Percentiles rank a stretch among this genome's conserved stretches.
phyloP scores from a whole-genome alignment of 2,888 invertebrate genomes.

The Oscheius sp. region DNA sequence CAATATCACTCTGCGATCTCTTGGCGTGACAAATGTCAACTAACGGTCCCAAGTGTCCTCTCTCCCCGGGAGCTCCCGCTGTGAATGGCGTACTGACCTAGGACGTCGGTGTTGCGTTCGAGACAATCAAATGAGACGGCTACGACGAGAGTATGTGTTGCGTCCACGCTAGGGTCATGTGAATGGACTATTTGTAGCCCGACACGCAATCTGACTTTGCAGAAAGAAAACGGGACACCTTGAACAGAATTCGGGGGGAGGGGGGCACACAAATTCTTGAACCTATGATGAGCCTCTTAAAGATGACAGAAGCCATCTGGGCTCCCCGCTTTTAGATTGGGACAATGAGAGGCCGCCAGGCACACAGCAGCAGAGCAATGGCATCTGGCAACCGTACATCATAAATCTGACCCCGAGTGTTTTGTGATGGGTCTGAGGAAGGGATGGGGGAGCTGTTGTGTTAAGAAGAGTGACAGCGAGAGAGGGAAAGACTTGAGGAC shows the following conservation, averaged over 20 bases:
- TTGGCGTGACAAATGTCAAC: slow-evolving; percentile 23
- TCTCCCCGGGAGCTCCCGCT: neutral
- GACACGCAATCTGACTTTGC: no score
- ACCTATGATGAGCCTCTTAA: no score
- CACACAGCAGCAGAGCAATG: slow-evolving; percentile 2
- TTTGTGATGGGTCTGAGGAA: neutral
- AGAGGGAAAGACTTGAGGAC: neutral
- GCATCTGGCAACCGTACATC: slow-evolving; percentile 33
- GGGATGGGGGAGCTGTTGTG: no score
- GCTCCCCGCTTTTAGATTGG: slow-evolving; percentile 8
- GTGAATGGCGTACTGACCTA: slow-evolving; percentile 17
- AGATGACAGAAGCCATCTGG: slow-evolving; percentile 27
- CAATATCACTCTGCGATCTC: no score
- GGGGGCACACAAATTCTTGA: no score
- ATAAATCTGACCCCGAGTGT: slow-evolving; percentile 21
- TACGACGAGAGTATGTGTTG: no score
- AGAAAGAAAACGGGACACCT: no score
- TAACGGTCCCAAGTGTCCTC: neutral
- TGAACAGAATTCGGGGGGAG: no score
- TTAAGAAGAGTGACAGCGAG: neutral
- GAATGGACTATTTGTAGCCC: slow-evolving; percentile 8
- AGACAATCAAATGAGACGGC: no score
- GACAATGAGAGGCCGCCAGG: slow-evolving; percentile 19
- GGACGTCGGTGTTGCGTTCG: neutral
- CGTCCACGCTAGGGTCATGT: slow-evolving; percentile 12